Base-by-base conservation (phyloP, 1,140 invertebrate genomes). In the Hyphantria cunea region DNA sequence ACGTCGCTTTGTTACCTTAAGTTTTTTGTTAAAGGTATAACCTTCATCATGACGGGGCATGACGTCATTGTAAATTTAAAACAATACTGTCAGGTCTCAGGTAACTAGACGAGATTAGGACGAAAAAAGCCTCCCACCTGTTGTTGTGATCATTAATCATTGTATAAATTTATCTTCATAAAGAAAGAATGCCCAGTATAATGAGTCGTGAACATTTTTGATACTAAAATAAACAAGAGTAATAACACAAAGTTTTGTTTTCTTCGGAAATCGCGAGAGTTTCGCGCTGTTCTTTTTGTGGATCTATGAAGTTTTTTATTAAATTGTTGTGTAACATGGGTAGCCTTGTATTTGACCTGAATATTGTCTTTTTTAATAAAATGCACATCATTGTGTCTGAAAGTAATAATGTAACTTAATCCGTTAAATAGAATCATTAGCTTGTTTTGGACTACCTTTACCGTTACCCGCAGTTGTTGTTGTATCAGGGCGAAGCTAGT, bases 171-270 rank as follows among this genome's bases (percentile, higher is more conserved):
- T 49, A 58, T 58, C 55, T 58, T 58, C 48, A 58, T 58, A 45
- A 58, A 58, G 33, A 47, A 49, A 33, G 55, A 58, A 44, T 44
- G 55, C 44, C 37, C 39, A 11, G 55, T 31, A 56, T 56, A 58
- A 58, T 58, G 55, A 58, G 41, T 58, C 55, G 55, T 58, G 48
- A 49, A 58, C 54, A 58, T 58, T 58, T 58, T 58, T 58, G 54
- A 58, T 58, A 58, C 47, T 58, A 58, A 58, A 48, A 58, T 58
- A 58, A 58, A 58, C 42, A 58, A 48, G 54, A 58, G 54, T 58
- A 48, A 58, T 58, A 58, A 58, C 42, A 48, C 10, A 9, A 48
- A 58, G 48, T 44, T 58, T 58, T 58, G 48, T 45, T 47, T 13
- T 47, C 12, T 47, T 47, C 17, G 17, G 2, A 6, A 10, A 17